Base-by-base conservation (phyloP, 2,797 vertebrate genomes). In the Megaceryle alcyon region DNA sequence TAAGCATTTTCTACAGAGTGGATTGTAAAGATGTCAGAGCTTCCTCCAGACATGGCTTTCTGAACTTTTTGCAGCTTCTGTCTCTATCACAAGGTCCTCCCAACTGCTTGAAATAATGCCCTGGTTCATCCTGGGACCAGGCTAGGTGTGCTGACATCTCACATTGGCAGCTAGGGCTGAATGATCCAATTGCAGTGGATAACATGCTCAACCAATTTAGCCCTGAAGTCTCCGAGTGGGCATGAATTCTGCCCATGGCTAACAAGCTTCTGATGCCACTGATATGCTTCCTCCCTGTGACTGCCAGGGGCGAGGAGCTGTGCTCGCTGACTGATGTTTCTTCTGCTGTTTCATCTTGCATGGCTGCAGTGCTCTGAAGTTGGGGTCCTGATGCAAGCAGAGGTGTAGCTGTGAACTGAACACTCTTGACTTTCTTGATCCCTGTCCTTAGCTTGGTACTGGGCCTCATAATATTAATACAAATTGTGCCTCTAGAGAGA, bases 321-420 rank as follows among this genome's bases (percentile, higher is more conserved):
- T 20, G 26, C n/a, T 71, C 7, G 0, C 21, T 0, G 0, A 20
- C 35, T 35, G 20, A 65, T 46, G 1, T 53, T 3, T 22, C 51
- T 63, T n/a, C 0, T 2, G n/a, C 23, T 1, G 0, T 54, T 46
- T 59, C 9, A 2, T 37, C 33, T 53, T 1, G 2, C 0, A 0
- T 13, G 56, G 54, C 33, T 2, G 1, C 29, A 23, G 26, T 0
- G 0, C 54, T 61, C 7, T 4, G 41, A 65, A 49, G 10, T 1
- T 25, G 4, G 51, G 7, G 3, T 44, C 39, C 22, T 0, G 0
- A 59, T 29, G 33, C 7, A 10, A 70, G 35, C 60, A 43, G 33
- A 28, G 59, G 12, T 1, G 0, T 39, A 61, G 43, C 31, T 61
- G 61, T n/a, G 54, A 54, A 7, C 16, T 1, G 2, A 43, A 41